phyloP scores from a whole-genome alignment of 2,888 invertebrate genomes.

The Andrena camellia region DNA sequence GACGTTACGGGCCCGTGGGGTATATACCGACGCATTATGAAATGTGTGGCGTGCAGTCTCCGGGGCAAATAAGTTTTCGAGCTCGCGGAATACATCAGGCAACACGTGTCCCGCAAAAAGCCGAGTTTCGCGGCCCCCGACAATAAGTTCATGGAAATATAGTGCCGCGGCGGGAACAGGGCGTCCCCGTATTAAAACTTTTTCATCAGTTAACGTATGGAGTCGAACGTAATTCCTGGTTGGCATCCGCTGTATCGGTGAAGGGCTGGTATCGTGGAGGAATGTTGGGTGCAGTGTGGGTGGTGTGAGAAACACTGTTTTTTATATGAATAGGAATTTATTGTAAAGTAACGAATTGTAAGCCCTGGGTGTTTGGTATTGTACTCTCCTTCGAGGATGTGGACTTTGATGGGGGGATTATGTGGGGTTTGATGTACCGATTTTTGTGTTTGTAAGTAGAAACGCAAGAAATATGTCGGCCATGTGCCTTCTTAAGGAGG shows the following conservation, averaged over 20 bases:
- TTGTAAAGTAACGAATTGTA: too few species aligned
- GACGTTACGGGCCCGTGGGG: conserved; percentile 66
- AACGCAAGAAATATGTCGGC: too few species aligned
- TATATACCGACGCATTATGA: conserved; percentile 74
- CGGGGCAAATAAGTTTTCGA: conserved; percentile 79
- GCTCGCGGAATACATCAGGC: conserved; percentile 77
- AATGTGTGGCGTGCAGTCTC: conserved; percentile 75
- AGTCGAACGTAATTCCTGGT: conserved; percentile 61
- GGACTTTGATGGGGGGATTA: too few species aligned
- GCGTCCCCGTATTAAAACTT: conserved; percentile 78
- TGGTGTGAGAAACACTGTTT: too few species aligned
- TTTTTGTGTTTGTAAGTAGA: too few species aligned
- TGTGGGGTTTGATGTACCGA: too few species aligned
- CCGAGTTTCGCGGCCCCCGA: conserved; percentile 73
- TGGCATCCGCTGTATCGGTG: conserved; percentile 38
- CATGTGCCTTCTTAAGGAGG: too few species aligned
- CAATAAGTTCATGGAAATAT: conserved; percentile 82
- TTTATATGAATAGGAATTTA: too few species aligned
- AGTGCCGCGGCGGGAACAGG: conserved; percentile 74
- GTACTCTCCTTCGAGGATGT: too few species aligned
- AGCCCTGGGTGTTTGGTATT: too few species aligned
- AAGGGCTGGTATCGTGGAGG: neutral
- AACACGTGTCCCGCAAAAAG: conserved; percentile 82
- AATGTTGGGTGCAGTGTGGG: too few species aligned
- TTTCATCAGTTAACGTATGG: conserved; percentile 78